These are phyloP conservation scores for Penaeus japonicus DNA, from an alignment of 1,140 invertebrate species.

Conservation along the genomic window DNA sequence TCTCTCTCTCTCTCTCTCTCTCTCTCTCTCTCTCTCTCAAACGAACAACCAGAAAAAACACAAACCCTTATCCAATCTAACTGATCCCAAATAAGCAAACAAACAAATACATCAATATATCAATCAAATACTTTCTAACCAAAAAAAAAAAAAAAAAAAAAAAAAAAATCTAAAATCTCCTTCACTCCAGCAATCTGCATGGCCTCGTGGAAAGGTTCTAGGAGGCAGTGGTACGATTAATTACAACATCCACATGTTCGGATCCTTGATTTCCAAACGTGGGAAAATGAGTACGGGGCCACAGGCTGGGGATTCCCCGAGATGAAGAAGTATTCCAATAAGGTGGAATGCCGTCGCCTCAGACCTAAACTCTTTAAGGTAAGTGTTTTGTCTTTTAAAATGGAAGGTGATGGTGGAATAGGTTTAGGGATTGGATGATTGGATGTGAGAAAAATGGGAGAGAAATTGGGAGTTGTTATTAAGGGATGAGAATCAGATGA, in stretches of 20 bases:
- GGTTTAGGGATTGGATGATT: no score
- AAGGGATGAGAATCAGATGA: no score
- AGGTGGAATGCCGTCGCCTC: conserved; percentile 39
- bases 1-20: no score
- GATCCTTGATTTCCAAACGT: conserved; percentile 82
- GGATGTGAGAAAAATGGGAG: not conserved
- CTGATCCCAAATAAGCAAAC: no score
- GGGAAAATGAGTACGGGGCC: conserved; percentile 72
- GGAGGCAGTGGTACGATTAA: conserved; percentile 87
- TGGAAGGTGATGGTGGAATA: not conserved
- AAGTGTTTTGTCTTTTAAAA: not conserved
- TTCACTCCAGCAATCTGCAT: conserved; percentile 62
- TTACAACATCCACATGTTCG: conserved; percentile 86
- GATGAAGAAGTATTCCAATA: conserved; percentile 60
- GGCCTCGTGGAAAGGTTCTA: conserved; percentile 84
- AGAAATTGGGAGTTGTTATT: no score
- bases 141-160: not conserved
- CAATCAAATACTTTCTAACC: no score
- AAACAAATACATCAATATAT: no score
- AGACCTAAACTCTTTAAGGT: conserved; percentile 51
- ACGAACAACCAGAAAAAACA: no score
- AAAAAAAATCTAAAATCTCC: not conserved
- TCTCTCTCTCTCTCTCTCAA: no score
- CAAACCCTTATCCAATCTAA: no score
- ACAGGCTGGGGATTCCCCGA: conserved; percentile 78